phyloP scores from a whole-genome alignment of 2,113 vertebrate genomes.

The Saguinus imperator region DNA sequence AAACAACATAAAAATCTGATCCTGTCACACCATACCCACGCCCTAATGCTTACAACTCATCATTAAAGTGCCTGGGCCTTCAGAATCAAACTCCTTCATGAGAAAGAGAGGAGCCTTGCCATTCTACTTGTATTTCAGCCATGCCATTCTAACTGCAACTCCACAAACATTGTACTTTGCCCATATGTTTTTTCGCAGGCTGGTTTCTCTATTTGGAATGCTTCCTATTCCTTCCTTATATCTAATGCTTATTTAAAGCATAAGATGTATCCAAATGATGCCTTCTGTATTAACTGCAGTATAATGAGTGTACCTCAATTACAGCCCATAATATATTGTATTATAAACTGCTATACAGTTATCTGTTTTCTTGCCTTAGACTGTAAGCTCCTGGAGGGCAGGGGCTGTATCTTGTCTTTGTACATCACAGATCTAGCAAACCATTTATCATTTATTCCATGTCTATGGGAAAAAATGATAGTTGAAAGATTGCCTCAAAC shows the following conservation, averaged over 20 bases:
- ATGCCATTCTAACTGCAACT: background rate
- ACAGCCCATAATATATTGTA: background rate
- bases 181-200: background rate
- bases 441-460: background rate
- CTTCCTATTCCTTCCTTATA: background rate
- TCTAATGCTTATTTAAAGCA: background rate
- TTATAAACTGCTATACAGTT: background rate
- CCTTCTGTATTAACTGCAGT: background rate
- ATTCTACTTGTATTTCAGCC: background rate
- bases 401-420: background rate
- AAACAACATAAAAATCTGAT: background rate
- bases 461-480: background rate
- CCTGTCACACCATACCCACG: fast-evolving
- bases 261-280: background rate
- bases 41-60: background rate
- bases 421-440: background rate
- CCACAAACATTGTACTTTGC: background rate
- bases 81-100: background rate
- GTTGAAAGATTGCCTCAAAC: background rate
- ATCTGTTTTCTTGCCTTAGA: background rate
- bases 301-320: background rate
- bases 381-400: background rate
- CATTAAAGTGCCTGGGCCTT: background rate
- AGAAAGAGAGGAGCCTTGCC: too few relatives aligned
- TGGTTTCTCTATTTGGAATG: background rate